phyloP scores from a whole-genome alignment of 2,113 vertebrate species.

The Oncorhynchus gorbuscha region DNA sequence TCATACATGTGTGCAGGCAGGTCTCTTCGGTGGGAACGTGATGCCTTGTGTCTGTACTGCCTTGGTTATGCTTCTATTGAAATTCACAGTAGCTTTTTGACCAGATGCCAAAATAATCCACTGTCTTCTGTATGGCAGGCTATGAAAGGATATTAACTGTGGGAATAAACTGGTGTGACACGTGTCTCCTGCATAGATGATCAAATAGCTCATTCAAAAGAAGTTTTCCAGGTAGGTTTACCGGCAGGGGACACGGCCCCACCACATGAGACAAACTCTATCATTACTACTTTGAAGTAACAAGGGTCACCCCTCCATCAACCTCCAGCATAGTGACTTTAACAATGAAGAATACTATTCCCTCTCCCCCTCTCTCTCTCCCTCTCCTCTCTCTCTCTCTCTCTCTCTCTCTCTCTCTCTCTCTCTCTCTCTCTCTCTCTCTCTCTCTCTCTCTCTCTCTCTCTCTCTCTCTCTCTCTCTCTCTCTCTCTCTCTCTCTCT shows the following conservation, averaged over 20 bases:
- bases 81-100: constrained; percentile 66
- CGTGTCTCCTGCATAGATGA: constrained; percentile 59
- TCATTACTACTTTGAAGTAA: constrained; percentile 59
- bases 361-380: neutral
- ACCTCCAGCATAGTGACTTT: constrained; percentile 11
- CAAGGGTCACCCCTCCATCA: constrained; percentile 34
- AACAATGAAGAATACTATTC: constrained; percentile 19
- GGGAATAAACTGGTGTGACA: constrained; percentile 75
- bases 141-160: constrained; percentile 77
- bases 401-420: neutral
- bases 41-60: constrained; percentile 23
- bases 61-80: constrained; percentile 30
- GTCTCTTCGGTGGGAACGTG: neutral
- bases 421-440: neutral
- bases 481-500: neutral
- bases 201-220: constrained; percentile 61
- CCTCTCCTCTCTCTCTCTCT: neutral
- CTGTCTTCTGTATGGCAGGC: constrained; percentile 67
- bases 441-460: neutral
- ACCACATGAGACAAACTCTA: constrained; percentile 45
- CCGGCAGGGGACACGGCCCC: constrained; percentile 44
- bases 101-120: constrained; percentile 76
- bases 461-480: neutral
- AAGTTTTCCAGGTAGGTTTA: constrained; percentile 60
- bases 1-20: no score